Percentiles rank a stretch among this genome's conserved stretches.
phyloP scores from a whole-genome alignment of 2,113 vertebrate genomes.

The Coptodon rendalli region DNA sequence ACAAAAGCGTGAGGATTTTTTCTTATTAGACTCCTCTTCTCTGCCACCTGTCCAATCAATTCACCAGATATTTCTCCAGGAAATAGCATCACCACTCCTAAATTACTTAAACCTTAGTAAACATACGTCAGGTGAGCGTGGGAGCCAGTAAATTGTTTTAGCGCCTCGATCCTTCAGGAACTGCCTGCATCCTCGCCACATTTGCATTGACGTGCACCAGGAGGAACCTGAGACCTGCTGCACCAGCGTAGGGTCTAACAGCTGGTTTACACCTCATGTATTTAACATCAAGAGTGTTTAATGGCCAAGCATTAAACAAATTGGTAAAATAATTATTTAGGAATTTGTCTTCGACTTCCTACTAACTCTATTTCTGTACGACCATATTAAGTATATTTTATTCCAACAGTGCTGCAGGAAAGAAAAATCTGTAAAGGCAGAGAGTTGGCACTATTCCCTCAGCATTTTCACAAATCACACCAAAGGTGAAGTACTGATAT shows the following conservation, averaged over 20 bases:
- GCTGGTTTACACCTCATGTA: background rate
- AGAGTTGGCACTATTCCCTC: too few species aligned
- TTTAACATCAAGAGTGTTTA: background rate
- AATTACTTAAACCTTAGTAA: background rate
- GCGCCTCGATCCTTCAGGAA: background rate
- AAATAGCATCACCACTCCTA: background rate
- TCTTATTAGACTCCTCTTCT: background rate
- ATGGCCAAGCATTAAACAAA: background rate
- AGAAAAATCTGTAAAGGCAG: too few species aligned
- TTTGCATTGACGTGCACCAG: background rate
- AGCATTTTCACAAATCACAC: too few species aligned
- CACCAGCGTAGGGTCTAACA: background rate
- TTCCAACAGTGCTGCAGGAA: background rate
- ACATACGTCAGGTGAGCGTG: background rate
- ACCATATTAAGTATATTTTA: background rate
- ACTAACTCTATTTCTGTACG: background rate
- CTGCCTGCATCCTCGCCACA: background rate
- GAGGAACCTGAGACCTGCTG: background rate
- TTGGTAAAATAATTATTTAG: background rate
- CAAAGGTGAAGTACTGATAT: too few species aligned
- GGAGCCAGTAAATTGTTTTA: background rate
- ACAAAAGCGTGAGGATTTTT: background rate
- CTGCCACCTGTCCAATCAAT: background rate
- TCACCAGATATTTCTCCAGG: background rate
- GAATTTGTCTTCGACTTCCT: background rate